These are phyloP conservation scores for Nephrotoma flavescens DNA, from an alignment of 2,888 invertebrate genomes.

Conservation along the genomic window DNA sequence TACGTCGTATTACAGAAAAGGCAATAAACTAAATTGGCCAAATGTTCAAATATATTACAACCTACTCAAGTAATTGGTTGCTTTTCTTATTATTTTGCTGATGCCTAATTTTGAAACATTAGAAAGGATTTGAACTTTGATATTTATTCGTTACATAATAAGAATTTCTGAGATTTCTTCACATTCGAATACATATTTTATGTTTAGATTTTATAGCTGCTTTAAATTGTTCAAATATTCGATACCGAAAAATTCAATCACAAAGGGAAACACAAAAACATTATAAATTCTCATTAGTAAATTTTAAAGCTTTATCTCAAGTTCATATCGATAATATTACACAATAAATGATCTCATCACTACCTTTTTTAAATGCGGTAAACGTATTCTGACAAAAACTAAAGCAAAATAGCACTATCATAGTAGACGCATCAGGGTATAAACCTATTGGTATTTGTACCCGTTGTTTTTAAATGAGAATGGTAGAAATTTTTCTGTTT, in stretches of 20 bases:
- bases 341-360: background rate
- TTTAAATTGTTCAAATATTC: background rate
- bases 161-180: too few species aligned
- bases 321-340: background rate
- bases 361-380: background rate
- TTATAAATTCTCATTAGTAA: background rate
- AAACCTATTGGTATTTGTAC: background rate
- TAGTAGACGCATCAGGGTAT: background rate
- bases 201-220: background rate
- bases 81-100: too few species aligned
- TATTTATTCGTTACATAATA: too few species aligned
- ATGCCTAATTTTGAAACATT: too few species aligned
- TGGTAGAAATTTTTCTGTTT: background rate
- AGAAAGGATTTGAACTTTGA: too few species aligned
- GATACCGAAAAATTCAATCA: background rate
- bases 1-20: too few species aligned
- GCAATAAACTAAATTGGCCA: too few species aligned
- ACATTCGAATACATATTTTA: too few species aligned
- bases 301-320: background rate
- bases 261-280: background rate
- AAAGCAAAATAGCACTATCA: background rate
- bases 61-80: too few species aligned
- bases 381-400: background rate
- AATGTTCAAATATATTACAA: too few species aligned
- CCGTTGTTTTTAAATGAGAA: background rate